Evolutionary conservation across 2,888 invertebrate genomes (phyloP).

Genomic region (Cataglyphis altisquamis): DNA sequence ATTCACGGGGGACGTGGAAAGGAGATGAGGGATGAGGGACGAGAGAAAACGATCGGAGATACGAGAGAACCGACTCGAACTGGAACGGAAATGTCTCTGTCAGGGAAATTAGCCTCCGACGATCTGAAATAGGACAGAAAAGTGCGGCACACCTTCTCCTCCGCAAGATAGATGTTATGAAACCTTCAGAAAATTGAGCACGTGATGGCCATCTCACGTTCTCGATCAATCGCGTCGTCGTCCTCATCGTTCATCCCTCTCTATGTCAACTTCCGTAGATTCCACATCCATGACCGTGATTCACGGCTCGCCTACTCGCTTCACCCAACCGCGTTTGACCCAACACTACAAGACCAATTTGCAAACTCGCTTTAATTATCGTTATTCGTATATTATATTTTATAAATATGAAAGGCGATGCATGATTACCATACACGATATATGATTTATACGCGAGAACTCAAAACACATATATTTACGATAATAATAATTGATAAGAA

Average conservation of each 20-base stretch:
- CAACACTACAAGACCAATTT: not conserved
- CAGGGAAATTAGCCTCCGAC: conserved; percentile 75
- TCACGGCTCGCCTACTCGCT: conserved; percentile 18
- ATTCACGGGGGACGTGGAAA: conserved; percentile 56
- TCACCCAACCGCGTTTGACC: not conserved
- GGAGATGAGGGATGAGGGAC: not conserved
- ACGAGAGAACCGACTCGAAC: conserved; percentile 3
- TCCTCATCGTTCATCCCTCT: not conserved
- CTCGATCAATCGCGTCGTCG: conserved; percentile 43
- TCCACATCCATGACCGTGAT: conserved; percentile 29
- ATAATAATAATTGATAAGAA: not conserved
- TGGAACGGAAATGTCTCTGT: conserved; percentile 74
- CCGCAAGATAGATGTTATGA: conserved; percentile 67
- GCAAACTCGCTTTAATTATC: not conserved
- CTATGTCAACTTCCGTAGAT: not conserved
- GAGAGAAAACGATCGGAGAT: not conserved
- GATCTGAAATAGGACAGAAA: conserved; percentile 70
- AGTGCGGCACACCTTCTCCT: conserved; percentile 39
- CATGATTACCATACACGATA: not conserved
- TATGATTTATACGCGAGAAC: not conserved
- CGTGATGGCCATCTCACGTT: conserved; percentile 68
- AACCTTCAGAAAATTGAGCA: conserved; percentile 70
- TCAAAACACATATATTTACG: not conserved
- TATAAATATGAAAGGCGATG: not conserved
- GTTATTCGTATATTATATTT: not conserved